Evolutionary conservation across 2,888 invertebrate species (phyloP), one percentile per base, ranked within the genome.

Genomic region (Argyresthia albistria): DNA sequence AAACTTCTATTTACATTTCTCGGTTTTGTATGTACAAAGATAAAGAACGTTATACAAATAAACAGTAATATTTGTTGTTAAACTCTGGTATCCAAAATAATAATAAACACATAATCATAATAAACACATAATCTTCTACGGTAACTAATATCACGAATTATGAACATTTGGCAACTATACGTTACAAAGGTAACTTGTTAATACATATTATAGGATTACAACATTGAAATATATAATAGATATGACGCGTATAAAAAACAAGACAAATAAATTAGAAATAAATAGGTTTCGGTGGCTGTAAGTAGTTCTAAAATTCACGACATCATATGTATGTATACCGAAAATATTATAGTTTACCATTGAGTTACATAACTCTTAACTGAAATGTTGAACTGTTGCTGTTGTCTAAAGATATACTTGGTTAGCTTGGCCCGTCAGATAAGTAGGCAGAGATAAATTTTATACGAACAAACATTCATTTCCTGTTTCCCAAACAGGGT

Each of bases 111-210:
- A 63, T 59, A 61, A 52, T 53, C 58, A 56, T 57, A 57, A 54
- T 46, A 43, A 55, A 58, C 55, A 52, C 14, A 58, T 59, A 58
- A 50, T 66, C 67, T 64, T 68, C 71, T 80, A 82, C 73, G 83
- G 83, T 84, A 86, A 84, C 86, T 83, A 78, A 78, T 84, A 86
- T 86, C 84, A 84, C 84, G 67, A 75, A 74, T 73, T 59, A 61
- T 66, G 60, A 15, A 59, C 67, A 67, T 70, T 72, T 70, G 70
- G 69, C 67, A 70, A 66, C 62, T 65, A 53, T 50, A 43, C 37
- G 36, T 48, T 42, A 43, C 39, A 54, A n/a, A 63, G 58, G 58
- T 59, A 58, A 55, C 56, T 52, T 35, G 37, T 46, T 43, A 55
- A 50, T 37, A 8, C n/a, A 47, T 35, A 57, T 57, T 61, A 50